These are phyloP conservation scores for Pangasius djambal DNA, from an alignment of 2,797 vertebrate species.

Conservation along the genomic window DNA sequence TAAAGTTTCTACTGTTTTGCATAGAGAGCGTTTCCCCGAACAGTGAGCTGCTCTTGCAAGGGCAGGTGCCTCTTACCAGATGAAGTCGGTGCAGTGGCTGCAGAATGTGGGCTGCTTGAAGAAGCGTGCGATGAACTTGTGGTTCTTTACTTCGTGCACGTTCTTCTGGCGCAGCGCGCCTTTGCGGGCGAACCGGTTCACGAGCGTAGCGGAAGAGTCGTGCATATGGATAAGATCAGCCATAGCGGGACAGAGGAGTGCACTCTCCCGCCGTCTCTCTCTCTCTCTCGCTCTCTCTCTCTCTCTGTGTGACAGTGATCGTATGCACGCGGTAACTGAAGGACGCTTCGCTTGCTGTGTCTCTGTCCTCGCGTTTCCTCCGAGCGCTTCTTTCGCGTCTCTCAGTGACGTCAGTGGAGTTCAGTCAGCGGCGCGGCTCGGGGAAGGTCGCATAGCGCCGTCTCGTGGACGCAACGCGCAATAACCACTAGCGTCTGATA, in stretches of 20 bases:
- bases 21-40: neutral
- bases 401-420: slow-evolving; percentile 69
- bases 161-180: slow-evolving; percentile 94
- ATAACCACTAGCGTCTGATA: too few species aligned
- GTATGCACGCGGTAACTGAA: neutral
- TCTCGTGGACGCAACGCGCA: slow-evolving; percentile 54
- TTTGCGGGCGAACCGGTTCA: slow-evolving; percentile 86
- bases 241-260: slow-evolving; percentile 71
- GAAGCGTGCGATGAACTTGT: slow-evolving; percentile 90
- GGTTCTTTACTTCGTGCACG: slow-evolving; percentile 92
- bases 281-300: slow-evolving; percentile 1
- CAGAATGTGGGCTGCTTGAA: slow-evolving; percentile 87
- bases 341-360: neutral
- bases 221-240: slow-evolving; percentile 87
- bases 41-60: neutral
- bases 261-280: slow-evolving; percentile 28
- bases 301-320: too few species aligned
- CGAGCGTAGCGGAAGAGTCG: slow-evolving; percentile 81
- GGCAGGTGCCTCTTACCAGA: slow-evolving; percentile 80
- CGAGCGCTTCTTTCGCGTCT: slow-evolving; percentile 71
- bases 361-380: slow-evolving; percentile 46
- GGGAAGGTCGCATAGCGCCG: slow-evolving; percentile 51
- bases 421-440: neutral
- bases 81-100: slow-evolving; percentile 92
- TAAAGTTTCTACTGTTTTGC: neutral